A percentile compares a stretch with the other conserved stretches of the same genome.
These are phyloP conservation scores for Loxodonta africana DNA, from an alignment of 2,113 vertebrate genomes.

Conservation along the genomic window DNA sequence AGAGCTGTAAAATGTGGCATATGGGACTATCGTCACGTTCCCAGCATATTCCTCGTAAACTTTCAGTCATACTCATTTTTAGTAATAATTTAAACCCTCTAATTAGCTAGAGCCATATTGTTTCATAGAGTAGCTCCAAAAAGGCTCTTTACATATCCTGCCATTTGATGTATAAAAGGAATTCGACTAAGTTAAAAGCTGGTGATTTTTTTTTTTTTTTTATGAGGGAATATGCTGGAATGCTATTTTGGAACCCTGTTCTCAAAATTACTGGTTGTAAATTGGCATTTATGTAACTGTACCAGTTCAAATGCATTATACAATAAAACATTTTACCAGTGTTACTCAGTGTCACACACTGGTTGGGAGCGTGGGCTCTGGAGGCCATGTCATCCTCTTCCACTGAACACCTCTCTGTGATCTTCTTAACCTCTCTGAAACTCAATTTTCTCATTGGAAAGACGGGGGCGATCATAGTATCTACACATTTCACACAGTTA, in stretches of 20 bases:
- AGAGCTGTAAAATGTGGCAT: not conserved
- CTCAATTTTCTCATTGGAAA: not conserved
- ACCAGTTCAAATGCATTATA: not conserved
- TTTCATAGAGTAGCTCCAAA: not conserved
- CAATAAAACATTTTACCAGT: not conserved
- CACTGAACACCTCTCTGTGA: not conserved
- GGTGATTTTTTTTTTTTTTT: not conserved
- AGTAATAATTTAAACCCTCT: slow-evolving; percentile 26
- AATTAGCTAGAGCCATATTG: not conserved
- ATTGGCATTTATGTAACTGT: not conserved
- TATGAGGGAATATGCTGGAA: not conserved
- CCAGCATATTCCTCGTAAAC: not conserved
- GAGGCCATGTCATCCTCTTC: not conserved
- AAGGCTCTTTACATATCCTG: not conserved
- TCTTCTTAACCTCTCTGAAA: not conserved
- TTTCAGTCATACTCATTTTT: not conserved
- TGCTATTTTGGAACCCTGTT: not conserved
- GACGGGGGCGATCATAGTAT: no score
- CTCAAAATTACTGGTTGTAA: not conserved
- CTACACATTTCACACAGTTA: not conserved
- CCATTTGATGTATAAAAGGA: not conserved
- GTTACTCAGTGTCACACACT: not conserved
- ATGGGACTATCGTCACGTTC: not conserved
- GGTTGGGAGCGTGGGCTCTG: not conserved
- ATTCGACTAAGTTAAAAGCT: not conserved